Evolutionary conservation across 2,888 invertebrate species (phyloP), one percentile per base, ranked within the genome.

Genomic region (Calliopum simillimum): DNA sequence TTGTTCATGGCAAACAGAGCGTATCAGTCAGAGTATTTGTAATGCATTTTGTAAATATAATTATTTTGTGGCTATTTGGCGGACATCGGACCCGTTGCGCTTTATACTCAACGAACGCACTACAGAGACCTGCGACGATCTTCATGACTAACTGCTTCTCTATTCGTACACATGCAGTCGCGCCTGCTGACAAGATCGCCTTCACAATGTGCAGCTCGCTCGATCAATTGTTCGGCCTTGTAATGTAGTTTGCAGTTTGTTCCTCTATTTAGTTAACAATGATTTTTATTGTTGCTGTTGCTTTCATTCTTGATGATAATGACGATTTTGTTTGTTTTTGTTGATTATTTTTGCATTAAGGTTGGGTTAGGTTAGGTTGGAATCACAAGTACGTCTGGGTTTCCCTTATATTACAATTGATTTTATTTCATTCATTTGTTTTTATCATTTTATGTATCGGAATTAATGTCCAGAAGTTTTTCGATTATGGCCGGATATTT

Each of bases 1-100:
- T 67, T 67, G 67, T 67, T 67, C 41, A 12, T 41, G 1, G 12
- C 59, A 67, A 67, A 67, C 67, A 67, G 67, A 67, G 67, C 67
- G 67, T 59, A 59, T 58, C 67, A 59, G 41, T n/a, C n/a, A n/a
- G n/a, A n/a, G n/a, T n/a, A n/a, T n/a, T n/a, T n/a, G n/a, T 47
- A 33, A 12, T 47, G 67, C 58, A 49, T 67, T 59, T 59, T 67
- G 49, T 46, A 67, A 49, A 67, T 59, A 67, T 59, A 67, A 67
- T 67, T 67, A 59, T 59, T 67, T 58, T 59, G 67, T 59, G 56
- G 46, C 25, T 51, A 13, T 51, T 14, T 13, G 53, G 23, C 19
- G 53, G 23, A 23, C 21, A 19, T 33, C 33, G 33, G 33, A 33
- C 33, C 8, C 8, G 8, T 5, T 8, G 33, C n/a, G n/a, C n/a